Evolutionary conservation across 2,113 vertebrate genomes (phyloP).

Genomic region (Rhinopithecus roxellana): DNA sequence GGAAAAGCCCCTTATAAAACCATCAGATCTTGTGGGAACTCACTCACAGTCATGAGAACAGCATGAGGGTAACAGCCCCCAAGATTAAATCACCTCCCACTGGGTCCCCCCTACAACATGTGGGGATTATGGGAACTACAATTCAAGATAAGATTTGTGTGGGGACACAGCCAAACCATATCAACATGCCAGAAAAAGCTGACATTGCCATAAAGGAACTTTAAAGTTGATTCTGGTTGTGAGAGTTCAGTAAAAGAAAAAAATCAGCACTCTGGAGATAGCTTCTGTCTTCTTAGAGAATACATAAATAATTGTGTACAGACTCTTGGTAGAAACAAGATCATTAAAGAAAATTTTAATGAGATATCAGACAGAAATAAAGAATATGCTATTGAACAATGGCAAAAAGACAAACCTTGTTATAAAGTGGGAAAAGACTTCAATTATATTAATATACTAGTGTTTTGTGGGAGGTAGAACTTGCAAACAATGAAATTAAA

Average conservation of each 20-base stretch:
- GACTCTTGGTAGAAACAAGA: background rate
- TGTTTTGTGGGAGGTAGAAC: background rate
- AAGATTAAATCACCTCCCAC: too few relatives aligned
- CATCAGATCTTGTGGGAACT: too few relatives aligned
- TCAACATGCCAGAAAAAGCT: background rate
- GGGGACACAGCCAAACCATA: too few relatives aligned
- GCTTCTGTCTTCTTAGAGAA: background rate
- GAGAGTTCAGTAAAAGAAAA: background rate
- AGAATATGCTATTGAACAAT: background rate
- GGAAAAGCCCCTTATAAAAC: too few relatives aligned
- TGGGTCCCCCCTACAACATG: too few relatives aligned
- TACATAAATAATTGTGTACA: background rate
- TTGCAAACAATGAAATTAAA: background rate
- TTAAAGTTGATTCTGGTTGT: background rate
- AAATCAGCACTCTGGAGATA: background rate
- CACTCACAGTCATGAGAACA: too few relatives aligned
- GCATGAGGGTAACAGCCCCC: too few relatives aligned
- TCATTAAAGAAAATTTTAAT: background rate
- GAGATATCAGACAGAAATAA: background rate
- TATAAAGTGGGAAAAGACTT: background rate
- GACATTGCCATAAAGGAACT: background rate
- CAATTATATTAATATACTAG: background rate
- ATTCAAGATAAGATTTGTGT: too few relatives aligned
- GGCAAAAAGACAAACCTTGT: background rate
- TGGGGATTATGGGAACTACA: too few relatives aligned